Percentiles rank a stretch among this genome's conserved stretches.
Evolutionary conservation across 2,113 vertebrate genomes (phyloP).

Genomic region (Mus pahari): DNA sequence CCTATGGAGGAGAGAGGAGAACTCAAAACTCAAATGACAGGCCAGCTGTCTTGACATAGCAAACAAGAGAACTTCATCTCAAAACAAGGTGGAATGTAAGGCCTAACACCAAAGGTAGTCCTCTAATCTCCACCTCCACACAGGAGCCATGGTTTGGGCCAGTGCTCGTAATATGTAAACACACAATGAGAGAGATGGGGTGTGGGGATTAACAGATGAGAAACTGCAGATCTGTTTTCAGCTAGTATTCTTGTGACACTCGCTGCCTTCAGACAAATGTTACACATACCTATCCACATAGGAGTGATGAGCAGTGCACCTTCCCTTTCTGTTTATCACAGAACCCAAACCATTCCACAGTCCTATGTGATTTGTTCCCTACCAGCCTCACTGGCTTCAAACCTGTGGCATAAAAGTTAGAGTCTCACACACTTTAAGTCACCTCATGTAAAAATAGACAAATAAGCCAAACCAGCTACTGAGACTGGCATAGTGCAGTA

Average conservation of each 20-base stretch:
- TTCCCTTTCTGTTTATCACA: constrained; percentile 42
- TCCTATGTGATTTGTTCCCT: background rate
- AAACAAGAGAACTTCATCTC: background rate
- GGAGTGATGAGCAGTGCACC: background rate
- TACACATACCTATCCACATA: constrained; percentile 37
- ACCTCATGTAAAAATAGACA: constrained; percentile 55
- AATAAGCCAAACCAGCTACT: background rate
- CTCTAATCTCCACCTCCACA: background rate
- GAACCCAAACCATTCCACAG: background rate
- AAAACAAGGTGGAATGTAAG: background rate
- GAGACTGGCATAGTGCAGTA: background rate
- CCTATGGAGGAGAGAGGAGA: background rate
- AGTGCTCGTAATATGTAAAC: background rate
- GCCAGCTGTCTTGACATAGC: background rate
- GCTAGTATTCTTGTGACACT: background rate
- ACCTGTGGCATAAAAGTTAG: constrained; percentile 4
- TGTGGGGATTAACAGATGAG: background rate
- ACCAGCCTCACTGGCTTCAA: background rate
- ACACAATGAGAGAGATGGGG: background rate
- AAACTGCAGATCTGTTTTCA: constrained; percentile 50
- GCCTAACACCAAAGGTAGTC: background rate
- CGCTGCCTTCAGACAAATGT: constrained; percentile 39
- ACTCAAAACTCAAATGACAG: background rate
- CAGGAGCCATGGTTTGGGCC: too few species aligned
- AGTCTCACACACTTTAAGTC: background rate